Percentiles rank a stretch among this genome's conserved stretches.
phyloP scores from a whole-genome alignment of 2,888 invertebrate genomes.

The Metalampra italica region DNA sequence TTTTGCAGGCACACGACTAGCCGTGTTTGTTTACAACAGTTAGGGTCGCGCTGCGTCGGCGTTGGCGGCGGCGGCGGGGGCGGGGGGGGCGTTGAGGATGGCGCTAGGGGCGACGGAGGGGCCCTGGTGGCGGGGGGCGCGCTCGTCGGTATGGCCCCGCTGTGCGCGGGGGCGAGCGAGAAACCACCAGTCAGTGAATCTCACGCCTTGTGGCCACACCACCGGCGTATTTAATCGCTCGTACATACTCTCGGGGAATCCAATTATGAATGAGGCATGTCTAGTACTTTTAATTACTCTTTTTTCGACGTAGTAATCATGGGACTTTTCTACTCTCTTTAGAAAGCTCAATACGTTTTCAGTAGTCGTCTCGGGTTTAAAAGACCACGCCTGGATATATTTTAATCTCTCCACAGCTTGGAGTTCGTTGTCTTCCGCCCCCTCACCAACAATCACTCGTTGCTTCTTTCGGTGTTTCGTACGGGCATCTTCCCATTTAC shows the following conservation, averaged over 20 bases:
- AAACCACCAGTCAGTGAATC: slow-evolving; percentile 1
- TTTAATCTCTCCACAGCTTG: not conserved
- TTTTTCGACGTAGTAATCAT: not conserved
- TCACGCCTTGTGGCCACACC: not conserved
- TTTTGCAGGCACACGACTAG: not conserved
- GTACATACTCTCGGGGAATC: not conserved
- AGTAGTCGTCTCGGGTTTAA: not conserved
- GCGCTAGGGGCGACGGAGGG: too few species aligned
- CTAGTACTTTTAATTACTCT: not conserved
- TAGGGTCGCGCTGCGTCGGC: too few species aligned
- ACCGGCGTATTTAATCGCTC: not conserved
- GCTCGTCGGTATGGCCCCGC: not conserved
- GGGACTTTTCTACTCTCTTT: not conserved
- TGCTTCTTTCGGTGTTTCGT: not conserved
- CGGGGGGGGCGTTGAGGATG: too few species aligned
- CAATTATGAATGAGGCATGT: not conserved
- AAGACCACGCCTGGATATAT: not conserved
- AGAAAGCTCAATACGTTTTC: not conserved
- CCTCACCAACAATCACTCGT: not conserved
- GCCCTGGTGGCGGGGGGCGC: too few species aligned
- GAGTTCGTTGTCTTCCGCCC: not conserved
- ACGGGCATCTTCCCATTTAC: not conserved
- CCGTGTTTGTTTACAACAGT: not conserved
- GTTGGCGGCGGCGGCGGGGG: too few species aligned
- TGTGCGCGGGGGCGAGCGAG: not conserved